These are phyloP conservation scores for Oncorhynchus kisutch DNA, from an alignment of 2,113 vertebrate genomes.

Conservation along the genomic window DNA sequence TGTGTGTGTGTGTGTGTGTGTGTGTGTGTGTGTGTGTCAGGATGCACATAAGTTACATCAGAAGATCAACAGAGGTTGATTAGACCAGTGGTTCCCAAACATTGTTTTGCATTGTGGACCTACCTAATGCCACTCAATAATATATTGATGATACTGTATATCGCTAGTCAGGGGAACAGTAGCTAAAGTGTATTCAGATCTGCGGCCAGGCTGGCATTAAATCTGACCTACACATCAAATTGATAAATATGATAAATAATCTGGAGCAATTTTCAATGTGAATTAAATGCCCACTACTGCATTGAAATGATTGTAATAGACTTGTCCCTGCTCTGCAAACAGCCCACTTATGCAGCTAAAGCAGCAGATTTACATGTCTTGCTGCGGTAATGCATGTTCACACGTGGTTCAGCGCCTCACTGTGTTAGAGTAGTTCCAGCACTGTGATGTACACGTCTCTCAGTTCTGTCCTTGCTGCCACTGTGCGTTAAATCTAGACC, in stretches of 20 bases:
- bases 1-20: background rate
- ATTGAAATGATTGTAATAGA: background rate
- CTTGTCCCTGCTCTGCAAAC: conserved; percentile 5
- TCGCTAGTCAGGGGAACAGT: background rate
- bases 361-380: conserved; percentile 25
- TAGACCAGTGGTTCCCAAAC: too few species aligned
- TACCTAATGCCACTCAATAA: background rate
- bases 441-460: background rate
- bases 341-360: background rate
- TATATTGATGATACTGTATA: background rate
- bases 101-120: background rate
- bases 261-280: background rate
- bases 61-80: conserved; percentile 28
- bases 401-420: conserved; percentile 23
- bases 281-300: background rate
- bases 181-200: conserved; percentile 15
- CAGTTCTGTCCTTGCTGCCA: background rate
- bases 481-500: background rate
- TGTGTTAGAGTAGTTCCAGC: conserved; percentile 20
- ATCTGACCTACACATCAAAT: conserved; percentile 5
- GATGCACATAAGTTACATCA: conserved; percentile 34
- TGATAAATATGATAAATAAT: conserved; percentile 24
- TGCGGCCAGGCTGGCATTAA: background rate
- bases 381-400: background rate
- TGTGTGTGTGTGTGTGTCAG: background rate